These are phyloP conservation scores for Coleophora flavipennella DNA, from an alignment of 2,888 invertebrate genomes.

Conservation along the genomic window DNA sequence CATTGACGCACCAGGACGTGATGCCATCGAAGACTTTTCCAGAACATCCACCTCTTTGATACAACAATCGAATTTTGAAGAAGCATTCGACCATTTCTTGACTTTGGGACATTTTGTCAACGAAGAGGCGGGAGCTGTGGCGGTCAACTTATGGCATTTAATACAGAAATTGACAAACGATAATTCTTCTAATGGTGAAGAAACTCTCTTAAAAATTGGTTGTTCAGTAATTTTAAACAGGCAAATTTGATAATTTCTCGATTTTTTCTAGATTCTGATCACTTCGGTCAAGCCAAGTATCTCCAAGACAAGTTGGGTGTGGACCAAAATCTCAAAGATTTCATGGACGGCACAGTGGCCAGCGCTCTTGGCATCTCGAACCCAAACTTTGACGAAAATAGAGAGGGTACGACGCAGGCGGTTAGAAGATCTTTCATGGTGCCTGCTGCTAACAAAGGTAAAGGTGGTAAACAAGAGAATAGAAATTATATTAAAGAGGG, in stretches of 20 bases:
- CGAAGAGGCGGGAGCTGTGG: slow-evolving; percentile 73
- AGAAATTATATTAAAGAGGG: neutral
- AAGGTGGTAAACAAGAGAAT: neutral
- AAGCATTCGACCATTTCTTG: slow-evolving; percentile 76
- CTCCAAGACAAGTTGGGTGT: slow-evolving; percentile 21
- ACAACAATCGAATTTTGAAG: slow-evolving; percentile 56
- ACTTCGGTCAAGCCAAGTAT: slow-evolving; percentile 34
- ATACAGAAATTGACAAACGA: slow-evolving; percentile 39
- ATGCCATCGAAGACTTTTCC: slow-evolving; percentile 69
- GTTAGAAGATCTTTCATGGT: slow-evolving; percentile 79
- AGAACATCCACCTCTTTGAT: slow-evolving; percentile 60
- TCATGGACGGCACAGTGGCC: slow-evolving; percentile 82
- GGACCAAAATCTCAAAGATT: slow-evolving; percentile 34
- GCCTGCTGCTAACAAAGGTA: slow-evolving; percentile 77
- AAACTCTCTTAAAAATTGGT: neutral
- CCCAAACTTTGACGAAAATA: slow-evolving; percentile 75
- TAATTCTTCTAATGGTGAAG: slow-evolving; percentile 5
- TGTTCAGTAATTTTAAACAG: neutral
- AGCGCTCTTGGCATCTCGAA: slow-evolving; percentile 74
- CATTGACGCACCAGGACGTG: slow-evolving; percentile 76
- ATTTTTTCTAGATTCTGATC: slow-evolving; percentile 27
- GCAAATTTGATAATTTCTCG: neutral
- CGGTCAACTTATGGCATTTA: slow-evolving; percentile 76
- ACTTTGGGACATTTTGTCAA: slow-evolving; percentile 73
- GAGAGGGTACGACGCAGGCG: slow-evolving; percentile 64